Conservation (phyloP, 2,797 vertebrate species). For the Ispidina picta region DNA sequence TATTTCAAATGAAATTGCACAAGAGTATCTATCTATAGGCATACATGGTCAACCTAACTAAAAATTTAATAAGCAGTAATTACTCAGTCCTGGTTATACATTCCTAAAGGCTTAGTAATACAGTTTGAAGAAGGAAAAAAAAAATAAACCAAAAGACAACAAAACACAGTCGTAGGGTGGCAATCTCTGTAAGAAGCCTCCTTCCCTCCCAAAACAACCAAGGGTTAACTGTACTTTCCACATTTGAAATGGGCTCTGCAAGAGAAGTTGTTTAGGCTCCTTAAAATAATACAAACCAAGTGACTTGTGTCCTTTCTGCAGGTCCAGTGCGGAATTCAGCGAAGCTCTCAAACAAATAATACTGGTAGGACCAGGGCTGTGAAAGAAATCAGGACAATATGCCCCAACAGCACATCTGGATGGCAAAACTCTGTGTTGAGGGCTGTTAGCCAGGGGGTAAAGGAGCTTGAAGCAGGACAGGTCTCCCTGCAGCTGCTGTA, state of each 20-base stretch:
- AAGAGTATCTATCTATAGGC: slow-evolving; percentile 69
- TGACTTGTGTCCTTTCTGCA: neutral
- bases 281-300: neutral
- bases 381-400: slow-evolving; percentile 38
- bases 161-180: slow-evolving; percentile 55
- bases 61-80: slow-evolving; percentile 75
- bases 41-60: slow-evolving; percentile 72
- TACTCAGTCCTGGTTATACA: slow-evolving; percentile 77
- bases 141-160: slow-evolving; percentile 8
- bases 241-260: slow-evolving; percentile 2
- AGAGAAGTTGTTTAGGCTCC: slow-evolving; percentile 11
- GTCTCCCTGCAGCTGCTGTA: neutral
- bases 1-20: slow-evolving; percentile 69
- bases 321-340: neutral
- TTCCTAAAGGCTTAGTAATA: slow-evolving; percentile 77
- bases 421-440: neutral
- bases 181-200: slow-evolving; percentile 66
- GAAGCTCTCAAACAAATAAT: slow-evolving; percentile 42
- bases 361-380: slow-evolving; percentile 28
- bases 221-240: slow-evolving; percentile 21
- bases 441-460: neutral
- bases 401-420: neutral
- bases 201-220: slow-evolving; percentile 46
- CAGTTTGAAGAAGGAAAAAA: slow-evolving; percentile 46
- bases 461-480: neutral